Evolutionary conservation across 2,113 vertebrate genomes (phyloP).

Genomic region (Semnopithecus entellus): DNA sequence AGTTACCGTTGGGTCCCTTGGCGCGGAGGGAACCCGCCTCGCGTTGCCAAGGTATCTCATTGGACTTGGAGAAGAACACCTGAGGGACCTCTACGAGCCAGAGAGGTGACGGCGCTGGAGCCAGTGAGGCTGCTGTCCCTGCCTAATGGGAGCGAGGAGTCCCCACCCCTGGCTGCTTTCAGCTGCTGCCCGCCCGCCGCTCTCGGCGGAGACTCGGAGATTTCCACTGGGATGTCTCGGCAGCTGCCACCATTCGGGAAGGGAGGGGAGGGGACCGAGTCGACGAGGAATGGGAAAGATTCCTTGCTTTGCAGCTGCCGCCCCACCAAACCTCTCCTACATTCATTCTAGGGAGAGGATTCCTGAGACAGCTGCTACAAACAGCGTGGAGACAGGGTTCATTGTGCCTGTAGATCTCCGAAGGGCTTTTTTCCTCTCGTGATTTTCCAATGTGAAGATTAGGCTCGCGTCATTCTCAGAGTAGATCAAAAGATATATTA

Average conservation of each 20-base stretch:
- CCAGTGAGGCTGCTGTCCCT: not conserved
- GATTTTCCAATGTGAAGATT: constrained; percentile 11
- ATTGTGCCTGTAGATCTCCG: not conserved
- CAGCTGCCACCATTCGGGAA: constrained; percentile 52
- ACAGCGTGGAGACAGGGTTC: not conserved
- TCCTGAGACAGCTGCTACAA: constrained; percentile 52
- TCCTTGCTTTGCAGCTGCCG: constrained; percentile 55
- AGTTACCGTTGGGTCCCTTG: not conserved
- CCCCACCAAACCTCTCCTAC: constrained; percentile 41
- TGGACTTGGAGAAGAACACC: constrained; percentile 39
- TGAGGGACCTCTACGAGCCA: not conserved
- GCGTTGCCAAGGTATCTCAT: constrained; percentile 27
- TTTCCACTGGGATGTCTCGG: constrained; percentile 25
- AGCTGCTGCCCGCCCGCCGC: constrained; percentile 42
- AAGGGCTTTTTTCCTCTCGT: not conserved
- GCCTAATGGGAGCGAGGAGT: not conserved
- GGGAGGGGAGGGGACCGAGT: not conserved
- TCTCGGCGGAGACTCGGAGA: not conserved
- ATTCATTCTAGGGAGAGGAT: constrained; percentile 12
- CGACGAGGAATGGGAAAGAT: not conserved
- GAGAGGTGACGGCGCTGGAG: not conserved
- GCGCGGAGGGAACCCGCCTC: not conserved
- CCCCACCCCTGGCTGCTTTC: not conserved
- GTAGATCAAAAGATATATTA: not conserved
- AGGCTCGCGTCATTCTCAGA: not conserved